Conservation (phyloP, 2,113 vertebrate genomes). For the Blennius ocellaris region DNA sequence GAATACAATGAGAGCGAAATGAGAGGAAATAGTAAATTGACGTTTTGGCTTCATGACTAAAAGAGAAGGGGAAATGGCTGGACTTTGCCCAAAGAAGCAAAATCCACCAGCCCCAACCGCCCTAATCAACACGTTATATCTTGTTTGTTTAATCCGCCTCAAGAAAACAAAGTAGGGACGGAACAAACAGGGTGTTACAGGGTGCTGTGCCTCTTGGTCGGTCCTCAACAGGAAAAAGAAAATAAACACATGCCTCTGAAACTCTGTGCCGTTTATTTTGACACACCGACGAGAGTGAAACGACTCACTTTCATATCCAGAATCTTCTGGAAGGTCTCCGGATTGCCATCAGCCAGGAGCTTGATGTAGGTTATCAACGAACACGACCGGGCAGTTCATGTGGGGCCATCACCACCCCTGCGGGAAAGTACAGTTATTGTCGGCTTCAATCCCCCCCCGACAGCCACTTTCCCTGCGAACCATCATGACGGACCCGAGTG, state of each 20-base stretch:
- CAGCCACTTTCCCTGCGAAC: constrained; percentile 35
- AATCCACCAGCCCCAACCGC: neutral
- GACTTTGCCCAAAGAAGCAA: neutral
- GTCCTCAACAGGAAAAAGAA: neutral
- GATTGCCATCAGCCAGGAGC: constrained; percentile 94
- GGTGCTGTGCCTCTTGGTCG: neutral
- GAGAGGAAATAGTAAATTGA: too few relatives aligned
- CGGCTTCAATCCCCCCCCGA: constrained; percentile 4
- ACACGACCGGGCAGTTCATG: constrained; percentile 93
- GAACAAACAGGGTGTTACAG: neutral
- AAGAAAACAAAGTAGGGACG: neutral
- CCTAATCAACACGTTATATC: neutral
- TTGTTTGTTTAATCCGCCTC: neutral
- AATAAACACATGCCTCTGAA: neutral
- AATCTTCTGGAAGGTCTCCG: constrained; percentile 99
- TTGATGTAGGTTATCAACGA: constrained; percentile 99
- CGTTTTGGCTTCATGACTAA: too few relatives aligned
- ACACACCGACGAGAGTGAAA: neutral
- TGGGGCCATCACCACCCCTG: constrained; percentile 99
- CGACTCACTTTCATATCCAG: constrained; percentile 95
- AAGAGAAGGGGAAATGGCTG: too few relatives aligned
- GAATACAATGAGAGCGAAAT: too few relatives aligned
- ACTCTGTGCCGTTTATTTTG: too few relatives aligned
- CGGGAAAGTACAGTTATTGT: constrained; percentile 31
- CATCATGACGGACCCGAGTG: constrained; percentile 42